phyloP scores from a whole-genome alignment of 2,888 invertebrate genomes.

The Aphodius sticticus region DNA sequence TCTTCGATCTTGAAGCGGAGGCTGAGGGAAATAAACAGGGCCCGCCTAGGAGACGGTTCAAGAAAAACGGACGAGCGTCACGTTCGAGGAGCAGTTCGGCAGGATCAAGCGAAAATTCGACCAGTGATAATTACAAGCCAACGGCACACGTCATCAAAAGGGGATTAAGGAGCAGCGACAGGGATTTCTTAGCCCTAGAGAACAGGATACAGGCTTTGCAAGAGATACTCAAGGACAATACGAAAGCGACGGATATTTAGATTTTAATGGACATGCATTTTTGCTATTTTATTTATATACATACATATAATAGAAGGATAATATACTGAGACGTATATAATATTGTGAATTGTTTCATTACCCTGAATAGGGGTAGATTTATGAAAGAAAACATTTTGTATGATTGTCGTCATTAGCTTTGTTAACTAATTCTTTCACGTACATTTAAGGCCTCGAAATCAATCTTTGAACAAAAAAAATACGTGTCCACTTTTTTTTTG shows the following conservation, averaged over 20 bases:
- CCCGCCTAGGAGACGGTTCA: neutral
- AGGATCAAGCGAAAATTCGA: conserved; percentile 43
- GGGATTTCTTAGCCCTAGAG: conserved; percentile 58
- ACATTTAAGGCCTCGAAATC: too few species aligned
- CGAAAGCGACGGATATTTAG: conserved; percentile 40
- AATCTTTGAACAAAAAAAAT: too few species aligned
- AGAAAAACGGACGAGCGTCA: neutral
- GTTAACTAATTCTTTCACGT: too few species aligned
- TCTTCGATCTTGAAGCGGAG: conserved; percentile 28
- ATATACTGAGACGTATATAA: neutral
- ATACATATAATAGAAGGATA: conserved; percentile 9
- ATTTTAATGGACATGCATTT: conserved; percentile 19
- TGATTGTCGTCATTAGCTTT: neutral
- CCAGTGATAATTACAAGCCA: conserved; percentile 23
- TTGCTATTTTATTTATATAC: conserved; percentile 30
- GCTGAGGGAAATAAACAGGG: conserved; percentile 14
- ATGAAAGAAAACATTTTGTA: too few species aligned
- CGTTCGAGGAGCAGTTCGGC: conserved; percentile 41
- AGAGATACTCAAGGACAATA: conserved; percentile 54
- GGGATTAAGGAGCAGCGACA: conserved; percentile 46
- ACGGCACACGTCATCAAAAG: conserved; percentile 30
- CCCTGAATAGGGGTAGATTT: too few species aligned
- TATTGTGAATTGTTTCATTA: neutral
- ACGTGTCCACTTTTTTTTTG: too few species aligned
- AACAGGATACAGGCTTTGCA: conserved; percentile 58